These are phyloP conservation scores for Phrynocephalus vlangalii DNA, from an alignment of 2,797 vertebrate genomes.

Conservation along the genomic window DNA sequence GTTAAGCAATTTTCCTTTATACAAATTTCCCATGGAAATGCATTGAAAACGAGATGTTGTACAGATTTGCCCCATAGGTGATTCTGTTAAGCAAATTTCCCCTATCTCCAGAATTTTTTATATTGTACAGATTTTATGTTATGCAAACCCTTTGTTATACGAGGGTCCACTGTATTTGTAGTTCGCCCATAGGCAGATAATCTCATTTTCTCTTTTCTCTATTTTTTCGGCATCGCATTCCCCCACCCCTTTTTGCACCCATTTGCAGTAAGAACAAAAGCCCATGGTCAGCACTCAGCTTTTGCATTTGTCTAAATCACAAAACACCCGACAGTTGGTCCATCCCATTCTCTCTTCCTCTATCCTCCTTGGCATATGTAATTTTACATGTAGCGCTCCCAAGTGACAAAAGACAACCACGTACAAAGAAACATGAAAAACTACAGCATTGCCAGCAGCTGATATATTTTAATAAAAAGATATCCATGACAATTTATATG, in stretches of 20 bases:
- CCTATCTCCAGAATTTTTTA: too few species aligned
- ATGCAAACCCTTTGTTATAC: too few species aligned
- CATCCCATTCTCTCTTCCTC: too few species aligned
- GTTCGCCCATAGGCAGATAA: neutral
- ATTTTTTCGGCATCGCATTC: neutral
- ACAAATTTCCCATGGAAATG: too few species aligned
- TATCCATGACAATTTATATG: conserved; percentile 15
- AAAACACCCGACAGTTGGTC: neutral
- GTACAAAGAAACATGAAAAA: conserved; percentile 8
- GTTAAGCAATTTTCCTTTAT: too few species aligned
- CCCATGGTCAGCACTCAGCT: neutral
- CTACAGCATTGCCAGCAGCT: conserved; percentile 38
- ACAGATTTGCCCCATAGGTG: too few species aligned
- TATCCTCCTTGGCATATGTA: conserved; percentile 18
- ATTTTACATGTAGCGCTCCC: conserved; percentile 3
- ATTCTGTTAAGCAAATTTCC: too few species aligned
- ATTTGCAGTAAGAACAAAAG: neutral
- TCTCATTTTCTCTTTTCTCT: neutral
- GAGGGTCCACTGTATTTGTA: neutral
- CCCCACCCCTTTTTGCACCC: neutral
- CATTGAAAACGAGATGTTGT: too few species aligned
- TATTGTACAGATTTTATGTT: too few species aligned
- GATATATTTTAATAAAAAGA: conserved; percentile 28
- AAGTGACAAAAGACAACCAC: conserved; percentile 37
- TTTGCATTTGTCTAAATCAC: conserved; percentile 17